Evolutionary conservation across 2,888 invertebrate species (phyloP), one percentile per base, ranked within the genome.

Genomic region (Chrysina gloriosa): DNA sequence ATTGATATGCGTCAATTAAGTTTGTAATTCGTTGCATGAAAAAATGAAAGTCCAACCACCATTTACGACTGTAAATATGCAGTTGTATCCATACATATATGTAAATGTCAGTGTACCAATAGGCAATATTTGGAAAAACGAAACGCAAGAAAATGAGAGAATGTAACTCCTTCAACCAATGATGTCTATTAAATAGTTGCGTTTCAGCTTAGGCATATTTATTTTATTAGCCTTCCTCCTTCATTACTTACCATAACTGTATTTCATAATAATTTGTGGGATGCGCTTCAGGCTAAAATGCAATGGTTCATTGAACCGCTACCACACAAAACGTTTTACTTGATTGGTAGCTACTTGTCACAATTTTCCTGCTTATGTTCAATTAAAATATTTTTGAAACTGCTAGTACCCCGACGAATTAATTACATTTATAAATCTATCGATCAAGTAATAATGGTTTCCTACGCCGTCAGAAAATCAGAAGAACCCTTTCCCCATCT

Each of bases 1-100:
- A 52, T 31, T 52, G 52, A 52, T 52, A n/a, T 19, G 19, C 31
- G 29, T 16, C 29, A 52, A 31, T 52, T 52, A 52, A 52, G 31
- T 31, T 52, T 19, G 52, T 16, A 52, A 31, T 52, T 52, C 52
- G 19, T 52, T 52, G 31, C 31, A 19, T 6, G 50, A 52, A 52
- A 31, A 52, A 52, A 31, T 52, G 31, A 6, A 31, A 16, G 9
- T 9, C 7, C 16, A 16, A 52, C 31, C n/a, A 9, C 9, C 19
- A 45, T 9, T 21, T 45, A 19, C 6, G 45, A 19, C 9, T 45
- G 5, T 21, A 45, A 7, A 9, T 45, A n/a, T 9, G 45, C 21
- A 45, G 9, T 21, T 19, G 16, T 21, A 45, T 7, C 19, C 45
- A 9, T 19, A 21, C 9, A 45, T 45, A 31, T 52, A 52, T 31